Percentiles rank a stretch among this genome's conserved stretches.
phyloP scores from a whole-genome alignment of 30 jellyfish, hydroid and myxozoan species.

The Aurelia aurita complex sp. Pacific region DNA sequence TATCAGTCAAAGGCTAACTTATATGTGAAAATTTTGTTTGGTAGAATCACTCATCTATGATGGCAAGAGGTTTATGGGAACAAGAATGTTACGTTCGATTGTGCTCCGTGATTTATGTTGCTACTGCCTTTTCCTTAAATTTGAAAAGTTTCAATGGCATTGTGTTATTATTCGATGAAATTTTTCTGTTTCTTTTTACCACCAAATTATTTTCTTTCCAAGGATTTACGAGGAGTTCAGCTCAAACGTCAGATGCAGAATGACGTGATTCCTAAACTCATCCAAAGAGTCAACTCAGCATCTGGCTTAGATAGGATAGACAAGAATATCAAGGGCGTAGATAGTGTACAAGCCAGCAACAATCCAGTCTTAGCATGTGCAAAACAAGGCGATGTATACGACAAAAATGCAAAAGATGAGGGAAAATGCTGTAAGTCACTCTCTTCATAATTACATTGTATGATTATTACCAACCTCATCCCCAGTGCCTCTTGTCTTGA shows the following conservation, averaged over 20 bases:
- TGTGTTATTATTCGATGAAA: neutral
- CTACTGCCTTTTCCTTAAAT: no score
- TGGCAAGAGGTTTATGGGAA: no score
- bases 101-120: no score
- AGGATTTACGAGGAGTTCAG: constrained; percentile 24
- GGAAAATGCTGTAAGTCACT: constrained; percentile 35
- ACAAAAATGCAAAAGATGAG: neutral
- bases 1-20: no score
- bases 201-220: neutral
- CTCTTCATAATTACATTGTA: no score
- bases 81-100: no score
- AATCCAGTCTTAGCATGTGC: constrained; percentile 33
- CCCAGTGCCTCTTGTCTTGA: no score
- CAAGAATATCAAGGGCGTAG: constrained; percentile 26
- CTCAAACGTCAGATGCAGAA: constrained; percentile 42
- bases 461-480: no score
- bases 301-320: constrained; percentile 17
- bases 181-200: neutral
- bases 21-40: no score
- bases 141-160: no score
- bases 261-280: constrained; percentile 51
- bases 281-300: constrained; percentile 23
- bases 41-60: no score
- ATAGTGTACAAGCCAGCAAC: neutral
- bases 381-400: constrained; percentile 12